Evolutionary conservation across 2,888 invertebrate species (phyloP).

Genomic region (Troglohyphantes excavatus): DNA sequence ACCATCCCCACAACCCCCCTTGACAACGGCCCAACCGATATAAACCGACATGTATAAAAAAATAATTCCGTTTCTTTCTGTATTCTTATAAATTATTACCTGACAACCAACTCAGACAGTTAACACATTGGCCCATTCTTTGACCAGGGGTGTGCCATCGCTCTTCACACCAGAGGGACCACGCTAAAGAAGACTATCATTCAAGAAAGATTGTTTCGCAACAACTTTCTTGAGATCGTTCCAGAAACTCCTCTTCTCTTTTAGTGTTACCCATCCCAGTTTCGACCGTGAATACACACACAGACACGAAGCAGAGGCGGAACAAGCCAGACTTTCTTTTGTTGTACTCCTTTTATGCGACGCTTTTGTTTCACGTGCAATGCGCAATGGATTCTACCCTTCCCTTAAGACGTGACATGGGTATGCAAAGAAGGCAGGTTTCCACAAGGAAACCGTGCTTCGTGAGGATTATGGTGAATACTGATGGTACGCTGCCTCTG

Average conservation of each 20-base stretch:
- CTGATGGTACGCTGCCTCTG: background rate
- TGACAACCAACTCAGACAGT: too few relatives aligned
- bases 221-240: background rate
- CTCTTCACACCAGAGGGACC: too few relatives aligned
- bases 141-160: too few relatives aligned
- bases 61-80: too few relatives aligned
- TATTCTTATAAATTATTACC: too few relatives aligned
- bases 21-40: too few relatives aligned
- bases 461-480: background rate
- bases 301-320: too few relatives aligned
- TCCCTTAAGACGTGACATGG: background rate
- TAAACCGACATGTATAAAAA: too few relatives aligned
- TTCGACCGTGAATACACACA: background rate
- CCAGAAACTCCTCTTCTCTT: background rate
- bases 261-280: background rate
- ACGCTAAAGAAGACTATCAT: too few relatives aligned
- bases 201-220: background rate
- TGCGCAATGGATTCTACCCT: background rate
- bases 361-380: background rate
- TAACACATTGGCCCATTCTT: too few relatives aligned
- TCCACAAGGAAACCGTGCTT: background rate
- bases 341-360: background rate
- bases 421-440: background rate
- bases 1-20: too few relatives aligned
- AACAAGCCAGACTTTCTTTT: background rate